phyloP scores from a whole-genome alignment of 2,888 invertebrate genomes.

The Athalia rosae region DNA sequence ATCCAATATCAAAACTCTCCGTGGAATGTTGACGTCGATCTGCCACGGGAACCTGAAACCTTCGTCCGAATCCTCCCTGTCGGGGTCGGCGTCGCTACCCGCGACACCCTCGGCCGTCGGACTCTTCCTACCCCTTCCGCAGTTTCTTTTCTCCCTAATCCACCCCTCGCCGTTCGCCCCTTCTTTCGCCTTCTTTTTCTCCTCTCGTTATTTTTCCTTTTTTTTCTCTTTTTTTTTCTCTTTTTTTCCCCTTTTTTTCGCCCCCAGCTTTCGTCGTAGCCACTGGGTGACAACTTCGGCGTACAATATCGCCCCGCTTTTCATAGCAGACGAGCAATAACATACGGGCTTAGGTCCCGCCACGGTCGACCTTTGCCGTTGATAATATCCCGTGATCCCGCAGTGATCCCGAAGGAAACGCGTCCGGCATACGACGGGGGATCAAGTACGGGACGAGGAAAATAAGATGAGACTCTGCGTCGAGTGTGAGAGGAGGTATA shows the following conservation, averaged over 20 bases:
- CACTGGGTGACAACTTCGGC: constrained; percentile 34
- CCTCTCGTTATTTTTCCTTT: not conserved
- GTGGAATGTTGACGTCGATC: constrained; percentile 42
- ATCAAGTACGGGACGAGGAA: not conserved
- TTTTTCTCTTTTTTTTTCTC: not conserved
- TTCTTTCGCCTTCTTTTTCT: not conserved
- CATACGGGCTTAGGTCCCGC: constrained; percentile 27
- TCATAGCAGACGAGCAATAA: constrained; percentile 39
- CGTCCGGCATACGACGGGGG: constrained; percentile 23
- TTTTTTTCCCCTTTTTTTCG: not conserved
- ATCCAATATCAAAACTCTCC: constrained; percentile 43
- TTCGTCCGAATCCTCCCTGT: constrained; percentile 11
- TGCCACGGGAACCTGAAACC: constrained; percentile 20
- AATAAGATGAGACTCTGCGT: constrained; percentile 14
- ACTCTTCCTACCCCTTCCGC: not conserved
- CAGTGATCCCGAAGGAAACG: constrained; percentile 36
- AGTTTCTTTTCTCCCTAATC: not conserved
- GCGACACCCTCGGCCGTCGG: constrained; percentile 32
- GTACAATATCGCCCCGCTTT: constrained; percentile 39
- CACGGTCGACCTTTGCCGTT: constrained; percentile 36
- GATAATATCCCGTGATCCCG: constrained; percentile 42
- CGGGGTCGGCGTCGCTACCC: not conserved
- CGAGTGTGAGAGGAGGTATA: no score
- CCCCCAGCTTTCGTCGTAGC: not conserved
- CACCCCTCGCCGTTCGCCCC: constrained; percentile 10